Base-by-base conservation (phyloP, 2,888 invertebrate genomes). In the Aleiodes testaceus region DNA sequence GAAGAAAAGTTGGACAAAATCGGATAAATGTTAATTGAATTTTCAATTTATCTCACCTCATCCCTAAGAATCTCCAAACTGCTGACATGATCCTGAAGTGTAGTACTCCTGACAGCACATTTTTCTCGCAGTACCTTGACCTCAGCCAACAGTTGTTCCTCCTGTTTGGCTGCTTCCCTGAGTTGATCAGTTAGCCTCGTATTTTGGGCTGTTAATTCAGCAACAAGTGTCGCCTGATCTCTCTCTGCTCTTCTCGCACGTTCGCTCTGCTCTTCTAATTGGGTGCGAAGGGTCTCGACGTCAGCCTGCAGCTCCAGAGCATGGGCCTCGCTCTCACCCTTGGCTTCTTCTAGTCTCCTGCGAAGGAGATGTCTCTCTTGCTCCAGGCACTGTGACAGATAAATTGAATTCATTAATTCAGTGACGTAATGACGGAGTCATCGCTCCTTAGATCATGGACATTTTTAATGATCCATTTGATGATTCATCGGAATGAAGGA, bases 351-450 rank as follows among this genome's bases (percentile, higher is more conserved):
- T 84, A 98, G 89, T 81, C 95, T 94, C 74, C 97, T 91, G 73
- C 95, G 91, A 66, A 98, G 90, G 66, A 94, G 91, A 88, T 98
- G 95, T 80, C 97, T 94, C 88, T 98, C 97, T 88, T 98, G 97
- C 88, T 97, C 97, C 87, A 97, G 90, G 84, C 93, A 93, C 97
- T 98, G 91, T 0, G 89, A 88, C 67, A 75, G 67, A 61, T 36
- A 30, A 59, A 53, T 18, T n/a, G 50, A 63, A 6, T 50, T 5
- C 20, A 52, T 63, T 30, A 52, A 50, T 66, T 47, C 16, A 50
- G 16, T 66, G 53, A 67, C 16, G 59, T 59, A 36, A 59, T 59
- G 42, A 18, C 14, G 14, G 30, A 50, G 50, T 50, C 50, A 20
- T 50, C 50, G 55, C 30, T n/a, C 6, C 55, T 55, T 12, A 55